Percentiles rank a stretch among this genome's conserved stretches.
Evolutionary conservation across 2,113 vertebrate species (phyloP).

Genomic region (Myotis brandtii): DNA sequence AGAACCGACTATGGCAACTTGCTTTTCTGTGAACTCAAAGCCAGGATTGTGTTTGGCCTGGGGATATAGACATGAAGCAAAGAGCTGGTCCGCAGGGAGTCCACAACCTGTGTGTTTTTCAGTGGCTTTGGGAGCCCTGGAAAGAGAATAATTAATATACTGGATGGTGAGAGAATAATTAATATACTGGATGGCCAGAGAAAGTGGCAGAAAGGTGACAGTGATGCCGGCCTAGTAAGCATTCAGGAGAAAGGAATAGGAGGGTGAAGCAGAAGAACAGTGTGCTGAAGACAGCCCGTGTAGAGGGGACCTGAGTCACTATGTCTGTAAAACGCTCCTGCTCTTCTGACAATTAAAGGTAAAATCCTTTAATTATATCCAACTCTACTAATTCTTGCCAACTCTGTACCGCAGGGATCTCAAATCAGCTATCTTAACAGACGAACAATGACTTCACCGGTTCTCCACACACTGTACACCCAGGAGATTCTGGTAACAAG

Average conservation of each 20-base stretch:
- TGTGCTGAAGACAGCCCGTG: neutral
- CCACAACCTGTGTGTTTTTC: neutral
- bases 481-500: neutral
- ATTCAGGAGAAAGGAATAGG: neutral
- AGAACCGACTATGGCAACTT: neutral
- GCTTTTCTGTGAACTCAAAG: neutral
- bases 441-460: too few relatives aligned
- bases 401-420: neutral
- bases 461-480: neutral
- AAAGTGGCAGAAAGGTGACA: neutral
- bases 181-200: neutral
- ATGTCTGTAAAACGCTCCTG: neutral
- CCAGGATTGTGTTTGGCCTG: too few relatives aligned
- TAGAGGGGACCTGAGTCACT: rapidly evolving
- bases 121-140: neutral
- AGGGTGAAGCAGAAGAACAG: neutral
- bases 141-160: neutral
- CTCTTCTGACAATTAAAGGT: neutral
- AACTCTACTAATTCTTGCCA: neutral
- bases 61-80: neutral
- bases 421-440: neutral
- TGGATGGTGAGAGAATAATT: too few relatives aligned
- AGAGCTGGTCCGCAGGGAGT: too few relatives aligned
- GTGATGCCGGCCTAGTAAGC: rapidly evolving
- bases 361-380: neutral